Base-by-base conservation (phyloP, 1,140 invertebrate species). In the Drosophila tropicalis region DNA sequence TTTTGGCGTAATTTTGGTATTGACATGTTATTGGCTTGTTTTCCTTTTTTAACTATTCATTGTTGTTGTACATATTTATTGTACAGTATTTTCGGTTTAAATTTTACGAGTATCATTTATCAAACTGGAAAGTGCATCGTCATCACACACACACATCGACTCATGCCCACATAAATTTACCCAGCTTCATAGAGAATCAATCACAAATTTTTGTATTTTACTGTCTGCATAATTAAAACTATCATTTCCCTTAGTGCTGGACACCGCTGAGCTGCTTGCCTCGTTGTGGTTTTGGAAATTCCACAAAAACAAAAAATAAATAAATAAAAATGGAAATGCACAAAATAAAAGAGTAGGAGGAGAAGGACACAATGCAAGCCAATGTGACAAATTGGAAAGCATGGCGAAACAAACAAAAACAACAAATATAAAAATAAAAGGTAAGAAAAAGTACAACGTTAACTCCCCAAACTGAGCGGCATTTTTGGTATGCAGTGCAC, bases 301-400 rank as follows among this genome's bases (percentile, higher is more conserved):
- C 22, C 32, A 2, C 34, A 54, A 32, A 29, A 60, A 57, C 17
- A 29, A 56, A 63, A 55, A 66, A 71, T 70, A 32, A 44, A 63
- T 40, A 58, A 34, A 62, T 68, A 71, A 54, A 68, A 44, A 60
- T 40, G 56, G 13, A 71, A 71, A 76, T 73, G 61, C 60, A 71
- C 69, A 83, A 72, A 77, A 77, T 62, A 77, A 61, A 70, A 70
- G 17, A 39, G 40, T 70, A 44, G 55, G 61, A 64, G 44, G 39
- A 66, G 67, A 76, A 68, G 77, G 62, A 51, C 61, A 64, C 61
- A 64, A 68, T 47, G 76, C 61, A 44, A 62, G 62, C 51, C 70
- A 79, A 67, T 76, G 67, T 87, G 83, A 86, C 84, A 86, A 86
- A 86, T 86, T 87, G 84, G 70, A 79, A 83, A 67, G 80, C 82